Evolutionary conservation across 2,888 invertebrate species (phyloP).

Genomic region (Thymelicus sylvestris): DNA sequence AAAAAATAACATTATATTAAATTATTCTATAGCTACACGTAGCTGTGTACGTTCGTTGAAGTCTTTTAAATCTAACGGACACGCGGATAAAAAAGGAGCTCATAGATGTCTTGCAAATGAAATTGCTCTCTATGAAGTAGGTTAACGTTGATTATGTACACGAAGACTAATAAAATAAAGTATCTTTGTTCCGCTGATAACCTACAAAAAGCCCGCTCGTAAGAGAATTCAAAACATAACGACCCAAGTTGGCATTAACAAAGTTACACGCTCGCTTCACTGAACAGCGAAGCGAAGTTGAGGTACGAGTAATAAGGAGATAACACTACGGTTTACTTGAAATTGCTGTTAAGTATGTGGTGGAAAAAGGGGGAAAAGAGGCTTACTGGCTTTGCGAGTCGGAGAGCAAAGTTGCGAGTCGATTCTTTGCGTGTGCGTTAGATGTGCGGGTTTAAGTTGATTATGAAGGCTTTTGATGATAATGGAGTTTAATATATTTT

Average conservation of each 20-base stretch:
- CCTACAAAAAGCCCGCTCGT: conserved; percentile 10
- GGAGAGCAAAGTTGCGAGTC: conserved; percentile 46
- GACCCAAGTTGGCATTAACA: conserved; percentile 48
- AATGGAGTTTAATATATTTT: neutral
- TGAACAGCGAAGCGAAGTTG: conserved; percentile 48
- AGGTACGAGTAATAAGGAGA: conserved; percentile 52
- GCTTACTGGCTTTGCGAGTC: conserved; percentile 71
- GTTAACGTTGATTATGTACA: conserved; percentile 25
- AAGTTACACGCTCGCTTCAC: conserved; percentile 48
- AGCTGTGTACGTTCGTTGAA: conserved; percentile 35
- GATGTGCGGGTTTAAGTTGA: conserved; percentile 42
- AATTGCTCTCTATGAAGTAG: conserved; percentile 13
- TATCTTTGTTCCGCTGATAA: conserved; percentile 20
- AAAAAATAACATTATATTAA: neutral
- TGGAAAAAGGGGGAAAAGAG: conserved; percentile 72
- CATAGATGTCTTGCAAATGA: neutral
- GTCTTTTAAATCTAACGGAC: conserved; percentile 25
- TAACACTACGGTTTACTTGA: conserved; percentile 62
- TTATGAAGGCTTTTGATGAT: conserved; percentile 37
- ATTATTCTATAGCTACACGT: neutral
- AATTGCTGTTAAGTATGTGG: conserved; percentile 80
- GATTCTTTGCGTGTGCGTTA: conserved; percentile 44
- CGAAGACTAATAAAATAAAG: conserved; percentile 20
- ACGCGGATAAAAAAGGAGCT: conserved; percentile 5
- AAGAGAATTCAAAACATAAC: conserved; percentile 43